Evolutionary conservation across 2,888 invertebrate species (phyloP), one percentile per base, ranked within the genome.

Genomic region (Drosophila niveifrons): DNA sequence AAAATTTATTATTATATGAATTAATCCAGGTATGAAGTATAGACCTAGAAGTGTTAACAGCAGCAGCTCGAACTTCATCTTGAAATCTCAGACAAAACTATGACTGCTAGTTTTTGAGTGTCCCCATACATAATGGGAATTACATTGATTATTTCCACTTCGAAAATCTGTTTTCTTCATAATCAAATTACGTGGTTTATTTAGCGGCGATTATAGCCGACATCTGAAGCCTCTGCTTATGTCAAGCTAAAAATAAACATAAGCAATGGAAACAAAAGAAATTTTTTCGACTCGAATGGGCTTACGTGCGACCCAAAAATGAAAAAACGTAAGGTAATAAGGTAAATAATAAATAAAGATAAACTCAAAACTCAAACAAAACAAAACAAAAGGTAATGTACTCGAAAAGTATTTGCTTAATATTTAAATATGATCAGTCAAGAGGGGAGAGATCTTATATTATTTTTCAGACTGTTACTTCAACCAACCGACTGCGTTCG

Each of bases 271-370:
- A 76, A 61, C 56, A 63, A 57, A 44, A 28, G 43, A 66, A 18
- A 67, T 66, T 69, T 63, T 28, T 28, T 28, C 41, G 43, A 1
- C 34, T 55, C 69, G 48, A 34, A 34, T 51, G 28, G 50, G 17
- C 29, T 68, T 80, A 82, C 82, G 82, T 82, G 84, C 51, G 84
- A 84, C 82, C 84, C 80, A 67, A 68, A 83, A 81, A 78, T n/a
- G 9, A 15, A 61, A 28, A 43, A 48, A 52, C 44, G 17, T 15
- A 46, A 57, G 15, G 34, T 10, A 43, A 39, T 18, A 66, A 66
- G 13, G 23, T 39, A 29, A 55, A 41, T 18, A 39, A 11, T 36
- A 41, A 44, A 34, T n/a, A n/a, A 43, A 31, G 17, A 11, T 28
- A 46, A 29, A 41, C 46, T 34, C 41, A 50, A 53, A 10, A 39